Conservation (phyloP, 30 jellyfish, hydroid and myxozoan species). For the Clytia hemisphaerica region DNA sequence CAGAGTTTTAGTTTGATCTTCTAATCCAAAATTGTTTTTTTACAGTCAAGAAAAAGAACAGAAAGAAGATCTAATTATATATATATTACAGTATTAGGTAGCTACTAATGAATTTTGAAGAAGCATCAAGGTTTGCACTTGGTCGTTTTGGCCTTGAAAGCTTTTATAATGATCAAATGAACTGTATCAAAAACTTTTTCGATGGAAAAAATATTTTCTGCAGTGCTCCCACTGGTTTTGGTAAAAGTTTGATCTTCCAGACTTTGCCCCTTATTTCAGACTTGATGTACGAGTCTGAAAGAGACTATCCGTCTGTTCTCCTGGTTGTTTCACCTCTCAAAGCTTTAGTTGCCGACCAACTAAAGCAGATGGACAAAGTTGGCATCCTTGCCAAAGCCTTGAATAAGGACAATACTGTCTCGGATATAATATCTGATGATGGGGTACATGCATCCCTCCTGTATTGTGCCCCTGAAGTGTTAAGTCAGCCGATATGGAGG, state of each 20-base stretch:
- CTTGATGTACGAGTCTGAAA: slow-evolving; percentile 14
- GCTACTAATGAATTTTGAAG: too few species aligned
- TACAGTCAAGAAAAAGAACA: too few species aligned
- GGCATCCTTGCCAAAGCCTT: slow-evolving; percentile 26
- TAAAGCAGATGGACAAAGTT: slow-evolving; percentile 7
- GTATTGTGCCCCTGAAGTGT: slow-evolving; percentile 27
- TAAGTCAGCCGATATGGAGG: too few species aligned
- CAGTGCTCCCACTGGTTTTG: slow-evolving; percentile 53
- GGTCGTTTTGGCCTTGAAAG: slow-evolving; percentile 2
- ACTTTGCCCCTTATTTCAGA: slow-evolving; percentile 25
- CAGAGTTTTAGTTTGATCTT: too few species aligned
- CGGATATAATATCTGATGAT: not conserved
- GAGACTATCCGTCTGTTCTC: not conserved
- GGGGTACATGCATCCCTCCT: slow-evolving; percentile 8
- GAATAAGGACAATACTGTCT: slow-evolving; percentile 1
- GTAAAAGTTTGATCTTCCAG: too few species aligned
- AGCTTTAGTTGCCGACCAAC: slow-evolving; percentile 32
- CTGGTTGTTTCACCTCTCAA: slow-evolving; percentile 32
- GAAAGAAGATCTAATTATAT: too few species aligned
- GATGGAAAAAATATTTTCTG: slow-evolving; percentile 15
- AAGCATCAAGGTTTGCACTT: too few species aligned
- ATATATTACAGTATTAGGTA: too few species aligned
- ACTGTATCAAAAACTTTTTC: not conserved
- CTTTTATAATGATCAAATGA: slow-evolving; percentile 7
- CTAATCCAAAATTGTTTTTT: too few species aligned